These are phyloP conservation scores for Stenotaenia linearis DNA, from an alignment of 2,888 invertebrate genomes.

Conservation along the genomic window DNA sequence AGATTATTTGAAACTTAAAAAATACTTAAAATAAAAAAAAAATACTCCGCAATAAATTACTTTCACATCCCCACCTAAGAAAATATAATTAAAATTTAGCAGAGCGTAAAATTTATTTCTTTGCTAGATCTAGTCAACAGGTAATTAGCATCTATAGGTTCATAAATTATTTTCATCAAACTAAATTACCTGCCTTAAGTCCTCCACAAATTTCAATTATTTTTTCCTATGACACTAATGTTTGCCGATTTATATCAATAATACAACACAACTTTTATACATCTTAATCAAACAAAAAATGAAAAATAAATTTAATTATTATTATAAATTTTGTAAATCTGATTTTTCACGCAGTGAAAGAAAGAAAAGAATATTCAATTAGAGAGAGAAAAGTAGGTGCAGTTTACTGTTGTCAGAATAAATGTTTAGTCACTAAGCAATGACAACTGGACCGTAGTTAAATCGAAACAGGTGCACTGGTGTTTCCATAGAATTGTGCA, in stretches of 20 bases:
- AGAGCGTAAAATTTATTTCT: conserved; percentile 21
- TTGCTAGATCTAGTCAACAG: neutral
- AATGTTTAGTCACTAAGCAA: neutral
- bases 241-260: neutral
- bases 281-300: too few relatives aligned
- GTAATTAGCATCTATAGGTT: conserved; percentile 18
- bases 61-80: neutral
- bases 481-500: conserved; percentile 16
- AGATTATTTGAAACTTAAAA: neutral
- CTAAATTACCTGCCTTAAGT: neutral
- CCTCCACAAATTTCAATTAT: conserved; percentile 2
- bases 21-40: neutral
- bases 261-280: neutral
- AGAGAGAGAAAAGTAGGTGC: neutral
- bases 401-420: neutral
- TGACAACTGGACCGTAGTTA: neutral
- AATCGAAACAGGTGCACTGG: conserved; percentile 2
- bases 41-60: neutral
- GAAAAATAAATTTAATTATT: too few relatives aligned
- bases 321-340: too few relatives aligned
- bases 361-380: too few relatives aligned
- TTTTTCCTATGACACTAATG: neutral
- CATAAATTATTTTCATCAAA: conserved; percentile 13
- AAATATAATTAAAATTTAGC: conserved; percentile 24
- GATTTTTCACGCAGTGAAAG: too few relatives aligned